phyloP scores from a whole-genome alignment of 2,888 invertebrate species.

The Oscheius myriophilus region DNA sequence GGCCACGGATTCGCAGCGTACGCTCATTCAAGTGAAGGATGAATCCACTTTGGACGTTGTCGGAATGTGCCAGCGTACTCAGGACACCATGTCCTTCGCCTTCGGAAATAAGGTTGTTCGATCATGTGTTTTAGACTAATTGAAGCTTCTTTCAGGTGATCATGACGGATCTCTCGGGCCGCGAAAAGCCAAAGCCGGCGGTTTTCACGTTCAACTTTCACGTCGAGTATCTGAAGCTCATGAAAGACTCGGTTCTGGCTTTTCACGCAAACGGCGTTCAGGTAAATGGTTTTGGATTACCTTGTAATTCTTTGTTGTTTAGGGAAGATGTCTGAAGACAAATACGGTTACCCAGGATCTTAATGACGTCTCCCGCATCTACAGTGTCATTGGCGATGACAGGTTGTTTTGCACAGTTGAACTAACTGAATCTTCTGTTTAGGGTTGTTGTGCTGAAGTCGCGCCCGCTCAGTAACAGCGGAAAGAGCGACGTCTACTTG shows the following conservation, averaged over 20 bases:
- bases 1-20: slow-evolving; percentile 21
- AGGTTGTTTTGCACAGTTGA: slow-evolving; percentile 76
- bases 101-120: slow-evolving; percentile 78
- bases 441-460: slow-evolving; percentile 48
- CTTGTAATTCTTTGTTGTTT: slow-evolving; percentile 74
- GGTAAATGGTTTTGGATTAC: slow-evolving; percentile 78
- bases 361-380: slow-evolving; percentile 87
- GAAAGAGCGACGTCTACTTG: slow-evolving; percentile 46
- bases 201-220: slow-evolving; percentile 92
- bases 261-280: slow-evolving; percentile 98
- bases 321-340: slow-evolving; percentile 89
- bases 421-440: no score
- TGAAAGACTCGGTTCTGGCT: slow-evolving; percentile 94
- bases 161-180: slow-evolving; percentile 76
- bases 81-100: slow-evolving; percentile 89
- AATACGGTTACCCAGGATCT: slow-evolving; percentile 94
- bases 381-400: slow-evolving; percentile 91
- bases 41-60: slow-evolving; percentile 77
- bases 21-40: slow-evolving; percentile 78
- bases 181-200: slow-evolving; percentile 82
- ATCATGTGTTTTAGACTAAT: neutral
- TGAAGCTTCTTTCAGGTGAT: slow-evolving; percentile 47
- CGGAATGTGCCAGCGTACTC: slow-evolving; percentile 88
- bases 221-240: slow-evolving; percentile 92
- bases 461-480: slow-evolving; percentile 36